phyloP scores from a whole-genome alignment of 2,888 invertebrate species.

The Dynastes hyllus region DNA sequence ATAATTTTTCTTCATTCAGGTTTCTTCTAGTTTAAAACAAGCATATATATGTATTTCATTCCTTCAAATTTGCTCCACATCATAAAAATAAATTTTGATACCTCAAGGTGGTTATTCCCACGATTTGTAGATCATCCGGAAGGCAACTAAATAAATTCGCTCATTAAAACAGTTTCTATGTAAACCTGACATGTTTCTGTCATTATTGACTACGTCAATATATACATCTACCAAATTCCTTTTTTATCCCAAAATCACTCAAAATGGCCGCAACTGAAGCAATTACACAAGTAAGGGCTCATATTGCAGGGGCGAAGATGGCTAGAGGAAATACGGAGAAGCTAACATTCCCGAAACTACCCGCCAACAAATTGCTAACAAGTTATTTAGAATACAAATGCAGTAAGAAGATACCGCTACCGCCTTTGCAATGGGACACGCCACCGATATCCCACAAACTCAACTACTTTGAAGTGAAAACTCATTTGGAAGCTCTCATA shows the following conservation, averaged over 20 bases:
- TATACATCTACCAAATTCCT: neutral
- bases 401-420: neutral
- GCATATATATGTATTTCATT: too few species aligned
- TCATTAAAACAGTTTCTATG: too few species aligned
- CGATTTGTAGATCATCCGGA: too few species aligned
- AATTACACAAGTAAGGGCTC: neutral
- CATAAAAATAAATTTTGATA: too few species aligned
- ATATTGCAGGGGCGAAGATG: neutral
- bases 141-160: too few species aligned
- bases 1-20: too few species aligned
- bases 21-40: too few species aligned
- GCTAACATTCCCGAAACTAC: constrained; percentile 2
- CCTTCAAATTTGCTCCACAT: too few species aligned
- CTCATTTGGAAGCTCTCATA: neutral
- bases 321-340: neutral
- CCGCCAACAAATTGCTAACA: neutral
- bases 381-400: neutral
- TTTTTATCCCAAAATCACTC: neutral
- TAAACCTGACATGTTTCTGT: too few species aligned
- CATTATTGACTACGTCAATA: too few species aligned
- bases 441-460: neutral
- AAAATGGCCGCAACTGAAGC: neutral
- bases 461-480: neutral
- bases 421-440: constrained; percentile 1
- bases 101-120: too few species aligned